Conservation (phyloP, 2,888 invertebrate genomes). For the Mylabris sibirica region DNA sequence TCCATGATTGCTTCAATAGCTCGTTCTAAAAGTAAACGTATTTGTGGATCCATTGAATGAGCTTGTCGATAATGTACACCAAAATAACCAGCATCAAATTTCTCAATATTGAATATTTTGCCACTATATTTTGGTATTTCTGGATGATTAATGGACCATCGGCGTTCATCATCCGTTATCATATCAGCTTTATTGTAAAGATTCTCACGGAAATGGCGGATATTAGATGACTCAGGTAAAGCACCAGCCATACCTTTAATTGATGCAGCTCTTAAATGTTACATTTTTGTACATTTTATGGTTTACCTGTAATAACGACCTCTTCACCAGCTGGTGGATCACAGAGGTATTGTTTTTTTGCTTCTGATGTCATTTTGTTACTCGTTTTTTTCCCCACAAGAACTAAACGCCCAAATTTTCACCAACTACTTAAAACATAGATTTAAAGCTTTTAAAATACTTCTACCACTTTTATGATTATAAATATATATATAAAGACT, state of each 20-base stretch:
- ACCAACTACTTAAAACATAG: too few relatives aligned
- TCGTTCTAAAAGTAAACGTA: slow-evolving; percentile 67
- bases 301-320: too few relatives aligned
- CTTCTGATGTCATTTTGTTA: too few relatives aligned
- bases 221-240: slow-evolving; percentile 80
- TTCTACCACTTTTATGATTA: too few relatives aligned
- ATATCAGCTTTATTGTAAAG: slow-evolving; percentile 82
- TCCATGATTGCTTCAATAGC: slow-evolving; percentile 69
- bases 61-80: slow-evolving; percentile 73
- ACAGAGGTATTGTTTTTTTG: too few relatives aligned
- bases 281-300: too few relatives aligned
- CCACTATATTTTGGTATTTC: slow-evolving; percentile 70
- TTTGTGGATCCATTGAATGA: slow-evolving; percentile 65
- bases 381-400: too few relatives aligned
- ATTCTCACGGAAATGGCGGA: slow-evolving; percentile 73
- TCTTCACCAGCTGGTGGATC: too few relatives aligned
- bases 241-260: slow-evolving; percentile 69
- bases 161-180: slow-evolving; percentile 78
- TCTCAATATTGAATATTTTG: slow-evolving; percentile 65
- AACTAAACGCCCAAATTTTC: too few relatives aligned
- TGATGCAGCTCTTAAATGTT: too few relatives aligned
- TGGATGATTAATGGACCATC: slow-evolving; percentile 74
- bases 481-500: too few relatives aligned
- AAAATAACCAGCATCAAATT: slow-evolving; percentile 67
- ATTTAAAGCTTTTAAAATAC: too few relatives aligned